These are phyloP conservation scores for Tyria jacobaeae DNA, from an alignment of 2,888 invertebrate species.

Conservation along the genomic window DNA sequence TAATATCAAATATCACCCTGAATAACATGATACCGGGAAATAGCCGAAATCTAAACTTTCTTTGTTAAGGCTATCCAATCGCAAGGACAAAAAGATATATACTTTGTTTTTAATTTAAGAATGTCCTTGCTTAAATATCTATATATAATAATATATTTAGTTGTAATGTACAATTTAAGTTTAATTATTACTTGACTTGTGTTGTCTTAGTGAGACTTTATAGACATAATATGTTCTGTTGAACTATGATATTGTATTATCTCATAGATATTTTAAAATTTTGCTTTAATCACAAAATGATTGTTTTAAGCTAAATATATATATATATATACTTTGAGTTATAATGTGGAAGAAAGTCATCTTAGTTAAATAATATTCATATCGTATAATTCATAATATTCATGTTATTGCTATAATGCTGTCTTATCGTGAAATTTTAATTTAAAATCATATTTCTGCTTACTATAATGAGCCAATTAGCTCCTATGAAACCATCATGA, in stretches of 20 bases:
- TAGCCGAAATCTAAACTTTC: constrained; percentile 33
- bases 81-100: constrained; percentile 28
- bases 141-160: not conserved
- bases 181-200: not conserved
- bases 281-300: not conserved
- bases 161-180: constrained; percentile 15
- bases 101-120: constrained; percentile 19
- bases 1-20: constrained; percentile 2
- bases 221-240: not conserved
- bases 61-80: constrained; percentile 26
- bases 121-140: constrained; percentile 31
- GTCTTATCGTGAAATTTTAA: not conserved
- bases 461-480: constrained; percentile 1
- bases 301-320: not conserved
- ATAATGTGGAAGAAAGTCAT: not conserved
- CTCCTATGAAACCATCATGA: not conserved
- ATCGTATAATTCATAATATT: not conserved
- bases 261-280: not conserved
- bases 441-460: too few species aligned
- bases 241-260: not conserved
- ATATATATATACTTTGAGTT: not conserved
- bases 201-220: constrained; percentile 1
- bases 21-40: constrained; percentile 48
- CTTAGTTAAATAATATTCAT: not conserved
- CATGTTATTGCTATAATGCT: not conserved